These are phyloP conservation scores for Myotis daubentonii DNA, from an alignment of 2,797 vertebrate species.

Conservation along the genomic window DNA sequence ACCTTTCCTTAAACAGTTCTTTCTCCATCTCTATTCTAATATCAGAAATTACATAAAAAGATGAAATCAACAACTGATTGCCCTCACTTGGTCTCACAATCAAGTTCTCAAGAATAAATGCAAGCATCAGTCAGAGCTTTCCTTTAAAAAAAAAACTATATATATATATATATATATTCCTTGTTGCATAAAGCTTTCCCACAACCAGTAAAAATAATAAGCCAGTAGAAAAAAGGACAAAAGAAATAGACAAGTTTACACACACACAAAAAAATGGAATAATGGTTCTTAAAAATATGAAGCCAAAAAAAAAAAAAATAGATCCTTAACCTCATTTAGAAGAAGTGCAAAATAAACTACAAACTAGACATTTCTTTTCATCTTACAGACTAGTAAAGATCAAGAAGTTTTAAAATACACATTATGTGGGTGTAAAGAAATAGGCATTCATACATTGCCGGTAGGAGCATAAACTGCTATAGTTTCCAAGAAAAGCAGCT, in stretches of 20 bases:
- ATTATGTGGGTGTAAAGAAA: slow-evolving; percentile 15
- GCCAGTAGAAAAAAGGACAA: neutral
- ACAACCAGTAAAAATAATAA: slow-evolving; percentile 6
- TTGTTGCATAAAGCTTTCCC: neutral
- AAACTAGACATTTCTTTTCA: slow-evolving; percentile 25
- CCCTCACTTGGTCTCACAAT: slow-evolving; percentile 24
- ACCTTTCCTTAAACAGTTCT: slow-evolving; percentile 39
- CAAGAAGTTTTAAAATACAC: slow-evolving; percentile 50
- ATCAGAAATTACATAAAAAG: slow-evolving; percentile 22
- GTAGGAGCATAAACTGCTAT: neutral
- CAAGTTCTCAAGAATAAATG: slow-evolving; percentile 48
- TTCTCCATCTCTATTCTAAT: slow-evolving; percentile 41
- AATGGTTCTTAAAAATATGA: slow-evolving; percentile 42
- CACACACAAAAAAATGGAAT: neutral
- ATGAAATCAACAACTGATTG: slow-evolving; percentile 39
- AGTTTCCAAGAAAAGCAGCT: slow-evolving; percentile 36
- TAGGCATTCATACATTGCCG: neutral
- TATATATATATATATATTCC: neutral
- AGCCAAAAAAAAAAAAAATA: slow-evolving; percentile 18
- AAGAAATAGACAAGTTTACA: neutral
- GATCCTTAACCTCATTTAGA: neutral
- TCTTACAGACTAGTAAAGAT: slow-evolving; percentile 43
- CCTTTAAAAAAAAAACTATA: neutral
- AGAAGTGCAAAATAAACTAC: slow-evolving; percentile 42
- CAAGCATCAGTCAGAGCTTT: neutral